These are phyloP conservation scores for Aporophyla nigra DNA, from an alignment of 2,888 invertebrate species.

Conservation along the genomic window DNA sequence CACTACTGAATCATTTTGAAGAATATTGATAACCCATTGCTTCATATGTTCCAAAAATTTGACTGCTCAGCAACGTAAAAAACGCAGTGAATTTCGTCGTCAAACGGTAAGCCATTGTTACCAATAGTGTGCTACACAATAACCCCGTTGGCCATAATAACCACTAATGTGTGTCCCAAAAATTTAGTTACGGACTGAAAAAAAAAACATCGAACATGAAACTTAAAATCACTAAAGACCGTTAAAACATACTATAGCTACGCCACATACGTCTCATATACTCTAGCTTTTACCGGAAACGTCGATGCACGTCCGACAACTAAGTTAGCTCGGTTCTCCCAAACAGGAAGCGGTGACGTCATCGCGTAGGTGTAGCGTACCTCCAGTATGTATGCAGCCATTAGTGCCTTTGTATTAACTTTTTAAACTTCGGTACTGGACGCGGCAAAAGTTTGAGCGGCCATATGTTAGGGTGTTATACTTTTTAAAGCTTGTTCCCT, in stretches of 20 bases:
- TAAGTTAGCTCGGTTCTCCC: slow-evolving; percentile 63
- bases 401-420: slow-evolving; percentile 56
- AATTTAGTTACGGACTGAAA: too few species aligned
- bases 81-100: too few species aligned
- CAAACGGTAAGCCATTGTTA: too few species aligned
- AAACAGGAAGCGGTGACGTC: slow-evolving; percentile 64
- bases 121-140: too few species aligned
- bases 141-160: neutral
- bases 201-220: neutral
- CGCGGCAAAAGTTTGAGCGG: slow-evolving; percentile 40
- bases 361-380: slow-evolving; percentile 26
- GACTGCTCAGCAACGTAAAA: too few species aligned
- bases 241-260: slow-evolving; percentile 8
- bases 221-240: neutral
- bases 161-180: neutral
- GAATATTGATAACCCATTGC: too few species aligned
- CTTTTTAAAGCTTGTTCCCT: slow-evolving; percentile 40
- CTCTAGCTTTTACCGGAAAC: slow-evolving; percentile 55
- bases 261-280: slow-evolving; percentile 7
- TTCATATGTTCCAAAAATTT: too few species aligned
- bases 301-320: slow-evolving; percentile 63
- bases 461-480: slow-evolving; percentile 25
- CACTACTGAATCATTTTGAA: too few species aligned
- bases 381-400: slow-evolving; percentile 39
- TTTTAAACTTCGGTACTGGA: slow-evolving; percentile 46